phyloP scores from a whole-genome alignment of 2,797 vertebrate genomes.

The Channa striata region DNA sequence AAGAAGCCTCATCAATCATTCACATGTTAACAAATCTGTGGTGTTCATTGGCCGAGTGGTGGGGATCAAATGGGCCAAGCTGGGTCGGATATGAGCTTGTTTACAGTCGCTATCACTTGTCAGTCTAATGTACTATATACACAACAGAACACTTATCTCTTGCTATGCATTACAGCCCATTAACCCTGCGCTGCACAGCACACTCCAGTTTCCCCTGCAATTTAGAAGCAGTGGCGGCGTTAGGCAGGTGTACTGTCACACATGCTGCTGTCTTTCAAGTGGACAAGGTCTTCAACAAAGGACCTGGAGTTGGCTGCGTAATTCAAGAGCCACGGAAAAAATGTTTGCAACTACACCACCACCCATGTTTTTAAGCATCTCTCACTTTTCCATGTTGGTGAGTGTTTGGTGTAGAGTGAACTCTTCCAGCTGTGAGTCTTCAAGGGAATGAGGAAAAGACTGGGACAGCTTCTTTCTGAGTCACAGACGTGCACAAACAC shows the following conservation, averaged over 20 bases:
- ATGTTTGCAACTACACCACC: conserved; percentile 30
- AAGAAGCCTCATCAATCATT: conserved; percentile 78
- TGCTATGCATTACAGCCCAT: conserved; percentile 75
- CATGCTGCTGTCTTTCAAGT: conserved; percentile 40
- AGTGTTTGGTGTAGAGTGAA: conserved; percentile 37
- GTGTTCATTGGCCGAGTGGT: conserved; percentile 81
- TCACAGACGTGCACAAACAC: conserved; percentile 62
- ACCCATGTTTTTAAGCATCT: conserved; percentile 42
- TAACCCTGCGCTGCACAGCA: conserved; percentile 38
- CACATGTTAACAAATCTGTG: conserved; percentile 82
- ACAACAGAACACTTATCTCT: conserved; percentile 60
- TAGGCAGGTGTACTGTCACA: conserved; percentile 52
- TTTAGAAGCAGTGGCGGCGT: conserved; percentile 33
- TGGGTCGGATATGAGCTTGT: conserved; percentile 69
- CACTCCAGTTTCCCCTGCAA: conserved; percentile 66
- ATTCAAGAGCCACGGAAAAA: conserved; percentile 59
- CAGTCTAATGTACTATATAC: conserved; percentile 64
- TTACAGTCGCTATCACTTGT: conserved; percentile 79
- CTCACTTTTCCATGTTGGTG: conserved; percentile 65
- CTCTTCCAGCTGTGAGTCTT: conserved; percentile 72
- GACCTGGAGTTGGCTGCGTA: conserved; percentile 31
- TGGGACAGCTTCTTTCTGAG: conserved; percentile 52
- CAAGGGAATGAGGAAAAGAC: conserved; percentile 54
- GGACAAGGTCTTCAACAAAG: conserved; percentile 46
- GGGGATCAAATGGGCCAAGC: conserved; percentile 74